Evolutionary conservation across 1,140 invertebrate genomes (phyloP).

Genomic region (Whitmania pigra): DNA sequence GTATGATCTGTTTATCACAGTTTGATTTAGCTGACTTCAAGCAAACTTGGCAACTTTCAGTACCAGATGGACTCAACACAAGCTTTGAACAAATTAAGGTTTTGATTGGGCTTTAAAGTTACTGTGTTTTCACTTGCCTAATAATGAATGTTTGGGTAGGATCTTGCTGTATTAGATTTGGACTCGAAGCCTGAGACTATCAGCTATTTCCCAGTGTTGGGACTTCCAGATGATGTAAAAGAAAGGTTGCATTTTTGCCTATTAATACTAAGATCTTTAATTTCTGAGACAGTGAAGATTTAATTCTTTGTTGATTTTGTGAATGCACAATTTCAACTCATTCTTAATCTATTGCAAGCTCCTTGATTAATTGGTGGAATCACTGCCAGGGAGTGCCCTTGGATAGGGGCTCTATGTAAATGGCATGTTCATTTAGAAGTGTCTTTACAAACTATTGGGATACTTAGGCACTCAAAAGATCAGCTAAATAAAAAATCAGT

Average conservation of each 20-base stretch:
- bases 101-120: background rate
- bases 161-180: background rate
- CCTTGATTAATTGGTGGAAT: too few species aligned
- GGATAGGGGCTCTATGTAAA: too few species aligned
- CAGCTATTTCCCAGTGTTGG: background rate
- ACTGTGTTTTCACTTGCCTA: background rate
- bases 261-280: too few species aligned
- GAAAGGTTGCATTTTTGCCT: background rate
- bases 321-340: too few species aligned
- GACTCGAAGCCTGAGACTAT: background rate
- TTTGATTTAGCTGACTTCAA: background rate
- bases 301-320: too few species aligned
- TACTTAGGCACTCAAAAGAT: too few species aligned
- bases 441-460: too few species aligned
- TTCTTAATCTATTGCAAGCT: too few species aligned
- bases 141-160: background rate
- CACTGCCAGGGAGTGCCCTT: too few species aligned
- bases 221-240: background rate
- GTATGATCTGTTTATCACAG: background rate
- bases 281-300: too few species aligned
- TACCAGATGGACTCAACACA: background rate
- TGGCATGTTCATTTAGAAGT: too few species aligned
- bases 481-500: too few species aligned
- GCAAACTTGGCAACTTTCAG: background rate
- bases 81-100: conserved; percentile 3